Conservation (phyloP, 2,888 invertebrate genomes). For the Scaptomyza parva region DNA sequence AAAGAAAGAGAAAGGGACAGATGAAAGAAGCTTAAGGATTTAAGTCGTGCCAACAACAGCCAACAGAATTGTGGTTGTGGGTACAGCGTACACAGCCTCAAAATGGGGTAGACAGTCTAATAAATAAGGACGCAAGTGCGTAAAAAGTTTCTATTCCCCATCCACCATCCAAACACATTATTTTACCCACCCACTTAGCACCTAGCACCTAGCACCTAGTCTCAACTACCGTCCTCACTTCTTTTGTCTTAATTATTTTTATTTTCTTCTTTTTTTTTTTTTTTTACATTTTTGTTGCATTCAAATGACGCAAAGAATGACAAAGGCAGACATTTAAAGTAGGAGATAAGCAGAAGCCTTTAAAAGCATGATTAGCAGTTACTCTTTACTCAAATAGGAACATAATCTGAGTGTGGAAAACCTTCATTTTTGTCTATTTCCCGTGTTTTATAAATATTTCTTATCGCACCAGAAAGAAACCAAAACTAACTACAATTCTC, state of each 20-base stretch:
- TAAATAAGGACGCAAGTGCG: conserved; percentile 69
- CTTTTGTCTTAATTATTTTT: conserved; percentile 10
- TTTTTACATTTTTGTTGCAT: conserved; percentile 6
- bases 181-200: not conserved
- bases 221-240: conserved; percentile 1
- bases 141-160: conserved; percentile 42
- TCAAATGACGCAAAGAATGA: conserved; percentile 48
- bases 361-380: conserved; percentile 33
- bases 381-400: conserved; percentile 2
- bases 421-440: not conserved
- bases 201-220: too few species aligned
- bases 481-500: not conserved
- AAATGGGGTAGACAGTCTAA: conserved; percentile 48
- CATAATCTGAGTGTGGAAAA: too few species aligned
- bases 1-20: not conserved
- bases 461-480: not conserved
- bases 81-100: conserved; percentile 7
- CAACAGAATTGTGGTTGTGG: conserved; percentile 4
- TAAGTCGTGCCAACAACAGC: conserved; percentile 43
- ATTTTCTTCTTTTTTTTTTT: conserved; percentile 1
- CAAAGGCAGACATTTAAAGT: conserved; percentile 22
- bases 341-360: conserved; percentile 12
- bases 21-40: conserved; percentile 66
- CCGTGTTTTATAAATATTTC: not conserved
- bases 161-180: conserved; percentile 6